Evolutionary conservation across 2,888 invertebrate species (phyloP), one percentile per base, ranked within the genome.

Genomic region (Nineta flava): DNA sequence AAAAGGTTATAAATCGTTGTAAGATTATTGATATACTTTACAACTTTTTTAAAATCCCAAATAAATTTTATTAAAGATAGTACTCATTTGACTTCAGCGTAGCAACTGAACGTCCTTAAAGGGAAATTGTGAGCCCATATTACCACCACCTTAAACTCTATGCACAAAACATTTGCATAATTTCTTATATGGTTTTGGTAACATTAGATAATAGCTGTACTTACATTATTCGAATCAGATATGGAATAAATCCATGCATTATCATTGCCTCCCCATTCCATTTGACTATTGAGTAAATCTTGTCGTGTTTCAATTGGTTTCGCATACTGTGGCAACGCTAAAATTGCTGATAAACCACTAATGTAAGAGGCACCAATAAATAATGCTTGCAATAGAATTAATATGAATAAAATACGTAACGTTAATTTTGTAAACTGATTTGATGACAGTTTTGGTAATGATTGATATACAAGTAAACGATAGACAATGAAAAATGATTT

Each of bases 201-300:
- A n/a, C n/a, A n/a, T n/a, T n/a, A n/a, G n/a, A n/a, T n/a, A n/a
- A n/a, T n/a, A n/a, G n/a, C 6, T 26, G 7, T 26, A 26, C 26
- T 7, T 26, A 26, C 26, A 26, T 26, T 26, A 26, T 26, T 26
- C 7, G 26, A 26, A 26, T 26, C 26, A 3, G 26, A 26, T 7
- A 26, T 26, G 4, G 26, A 26, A 26, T 26, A 26, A 26, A 76
- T 71, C 83, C 83, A 83, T 5, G 78, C 81, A 51, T 77, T 74
- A 19, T 77, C 76, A 1, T 78, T 79, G 1, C 76, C 82, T 1
- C 76, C 77, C 82, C 83, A 83, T 51, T 68, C 64, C 31, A 81
- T 57, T 2, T 70, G 63, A 53, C 74, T 73, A n/a, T 70, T 67
- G 0, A 73, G 72, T 51, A 83, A 66, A 50, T 81, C 76, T 46